Evolutionary conservation across 2,888 invertebrate species (phyloP).

Genomic region (Hedya salicella): DNA sequence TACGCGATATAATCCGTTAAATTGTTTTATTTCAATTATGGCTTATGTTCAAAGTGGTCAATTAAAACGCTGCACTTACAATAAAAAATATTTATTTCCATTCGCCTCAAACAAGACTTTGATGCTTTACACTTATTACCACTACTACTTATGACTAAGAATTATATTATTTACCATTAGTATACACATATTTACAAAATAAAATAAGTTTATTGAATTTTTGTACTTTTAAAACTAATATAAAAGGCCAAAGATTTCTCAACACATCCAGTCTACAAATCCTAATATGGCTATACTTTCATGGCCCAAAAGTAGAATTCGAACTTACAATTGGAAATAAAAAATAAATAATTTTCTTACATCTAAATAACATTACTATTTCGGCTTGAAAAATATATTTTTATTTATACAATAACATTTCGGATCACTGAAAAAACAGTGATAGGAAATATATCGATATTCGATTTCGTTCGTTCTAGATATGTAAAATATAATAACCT

Average conservation of each 20-base stretch:
- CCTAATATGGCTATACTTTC: constrained; percentile 41
- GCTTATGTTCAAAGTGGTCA: not conserved
- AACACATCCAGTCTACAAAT: constrained; percentile 45
- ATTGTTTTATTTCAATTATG: no score
- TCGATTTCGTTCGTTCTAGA: constrained; percentile 1
- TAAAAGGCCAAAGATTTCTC: constrained; percentile 43
- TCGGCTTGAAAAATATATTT: not conserved
- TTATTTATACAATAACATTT: not conserved
- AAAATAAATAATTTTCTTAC: constrained; percentile 64
- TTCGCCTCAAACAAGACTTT: constrained; percentile 64
- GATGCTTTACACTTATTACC: constrained; percentile 40
- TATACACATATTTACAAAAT: constrained; percentile 84
- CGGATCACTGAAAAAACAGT: constrained; percentile 16
- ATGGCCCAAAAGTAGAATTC: constrained; percentile 45
- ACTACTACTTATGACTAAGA: constrained; percentile 33
- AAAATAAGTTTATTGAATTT: constrained; percentile 64
- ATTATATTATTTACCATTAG: constrained; percentile 58
- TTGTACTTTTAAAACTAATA: constrained; percentile 49
- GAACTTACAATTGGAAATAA: constrained; percentile 50
- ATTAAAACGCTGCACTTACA: constrained; percentile 19
- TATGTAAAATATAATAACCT: constrained; percentile 12
- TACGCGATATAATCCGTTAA: no score
- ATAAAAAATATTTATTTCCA: constrained; percentile 55
- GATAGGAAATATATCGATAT: constrained; percentile 13
- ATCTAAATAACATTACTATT: constrained; percentile 42